These are phyloP conservation scores for Drosophila kikkawai DNA, from an alignment of 1,140 invertebrate species.

Conservation along the genomic window DNA sequence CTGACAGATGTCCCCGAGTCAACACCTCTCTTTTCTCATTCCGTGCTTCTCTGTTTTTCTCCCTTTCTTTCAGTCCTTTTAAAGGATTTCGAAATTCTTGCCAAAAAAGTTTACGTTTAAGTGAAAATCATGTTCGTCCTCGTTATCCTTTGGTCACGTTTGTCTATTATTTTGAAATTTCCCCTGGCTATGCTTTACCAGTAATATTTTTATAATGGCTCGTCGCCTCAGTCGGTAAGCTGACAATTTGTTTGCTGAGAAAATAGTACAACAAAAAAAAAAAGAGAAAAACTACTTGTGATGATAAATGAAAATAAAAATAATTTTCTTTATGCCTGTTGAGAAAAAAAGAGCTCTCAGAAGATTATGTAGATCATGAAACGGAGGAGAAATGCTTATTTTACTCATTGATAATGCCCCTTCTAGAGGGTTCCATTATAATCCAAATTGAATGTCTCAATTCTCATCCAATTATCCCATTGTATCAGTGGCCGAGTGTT, in stretches of 20 bases:
- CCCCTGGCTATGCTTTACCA: constrained; percentile 24
- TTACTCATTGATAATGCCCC: constrained; percentile 10
- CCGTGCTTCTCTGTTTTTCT: not conserved
- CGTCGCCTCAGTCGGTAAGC: constrained; percentile 28
- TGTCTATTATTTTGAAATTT: constrained; percentile 65
- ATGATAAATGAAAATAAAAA: constrained; percentile 60
- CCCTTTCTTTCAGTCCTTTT: constrained; percentile 8
- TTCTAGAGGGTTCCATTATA: constrained; percentile 12
- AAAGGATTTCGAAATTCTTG: constrained; percentile 29
- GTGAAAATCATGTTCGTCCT: constrained; percentile 45
- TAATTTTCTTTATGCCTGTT: constrained; percentile 17
- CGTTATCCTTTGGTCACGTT: constrained; percentile 70
- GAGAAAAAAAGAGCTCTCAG: not conserved
- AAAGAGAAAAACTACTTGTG: constrained; percentile 11
- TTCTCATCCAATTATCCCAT: constrained; percentile 76
- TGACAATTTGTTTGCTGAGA: constrained; percentile 64
- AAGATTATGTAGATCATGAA: constrained; percentile 12
- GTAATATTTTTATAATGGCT: constrained; percentile 79
- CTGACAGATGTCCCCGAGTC: constrained; percentile 53
- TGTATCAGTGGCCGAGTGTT: constrained; percentile 61
- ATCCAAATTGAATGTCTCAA: constrained; percentile 63
- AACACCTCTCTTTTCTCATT: constrained; percentile 9
- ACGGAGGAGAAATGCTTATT: constrained; percentile 7
- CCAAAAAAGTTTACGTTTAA: constrained; percentile 56
- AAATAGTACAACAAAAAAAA: not conserved